Percentiles rank a stretch among this genome's conserved stretches.
Evolutionary conservation across 2,113 vertebrate genomes (phyloP).

Genomic region (Bostrychus sinensis): DNA sequence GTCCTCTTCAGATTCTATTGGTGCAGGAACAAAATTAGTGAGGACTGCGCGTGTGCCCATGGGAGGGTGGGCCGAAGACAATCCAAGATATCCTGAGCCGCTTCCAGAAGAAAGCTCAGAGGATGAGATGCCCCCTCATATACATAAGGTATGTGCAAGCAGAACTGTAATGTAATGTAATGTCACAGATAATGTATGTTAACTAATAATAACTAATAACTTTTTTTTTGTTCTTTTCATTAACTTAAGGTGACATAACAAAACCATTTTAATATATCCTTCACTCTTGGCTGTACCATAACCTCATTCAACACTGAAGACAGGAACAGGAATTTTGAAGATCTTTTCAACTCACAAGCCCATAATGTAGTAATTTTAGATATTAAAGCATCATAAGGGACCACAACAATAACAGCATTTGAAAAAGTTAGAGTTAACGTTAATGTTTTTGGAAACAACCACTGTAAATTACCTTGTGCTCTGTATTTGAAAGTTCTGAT

Average conservation of each 20-base stretch:
- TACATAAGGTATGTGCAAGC: conserved; percentile 85
- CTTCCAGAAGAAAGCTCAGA: conserved; percentile 94
- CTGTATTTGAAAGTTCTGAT: neutral
- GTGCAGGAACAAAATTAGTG: conserved; percentile 71
- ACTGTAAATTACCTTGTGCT: conserved; percentile 4
- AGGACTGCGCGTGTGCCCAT: conserved; percentile 88
- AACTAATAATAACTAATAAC: neutral
- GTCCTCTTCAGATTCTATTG: conserved; percentile 55
- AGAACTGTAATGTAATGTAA: neutral
- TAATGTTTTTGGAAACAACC: neutral
- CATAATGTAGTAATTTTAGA: neutral
- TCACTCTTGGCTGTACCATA: too few relatives aligned
- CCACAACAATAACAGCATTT: neutral
- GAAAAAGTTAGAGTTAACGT: too few relatives aligned
- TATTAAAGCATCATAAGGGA: neutral
- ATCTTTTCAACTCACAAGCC: neutral
- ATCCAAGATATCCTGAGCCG: conserved; percentile 82
- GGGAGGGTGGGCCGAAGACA: conserved; percentile 93
- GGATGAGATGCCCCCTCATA: conserved; percentile 91
- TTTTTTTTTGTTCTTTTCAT: conserved; percentile 14
- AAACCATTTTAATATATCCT: neutral
- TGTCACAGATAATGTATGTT: neutral
- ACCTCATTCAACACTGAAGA: neutral
- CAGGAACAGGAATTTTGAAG: neutral
- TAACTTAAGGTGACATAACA: conserved; percentile 62